Evolutionary conservation across 2,888 invertebrate genomes (phyloP), one percentile per base, ranked within the genome.

Genomic region (Brenthis hecate): DNA sequence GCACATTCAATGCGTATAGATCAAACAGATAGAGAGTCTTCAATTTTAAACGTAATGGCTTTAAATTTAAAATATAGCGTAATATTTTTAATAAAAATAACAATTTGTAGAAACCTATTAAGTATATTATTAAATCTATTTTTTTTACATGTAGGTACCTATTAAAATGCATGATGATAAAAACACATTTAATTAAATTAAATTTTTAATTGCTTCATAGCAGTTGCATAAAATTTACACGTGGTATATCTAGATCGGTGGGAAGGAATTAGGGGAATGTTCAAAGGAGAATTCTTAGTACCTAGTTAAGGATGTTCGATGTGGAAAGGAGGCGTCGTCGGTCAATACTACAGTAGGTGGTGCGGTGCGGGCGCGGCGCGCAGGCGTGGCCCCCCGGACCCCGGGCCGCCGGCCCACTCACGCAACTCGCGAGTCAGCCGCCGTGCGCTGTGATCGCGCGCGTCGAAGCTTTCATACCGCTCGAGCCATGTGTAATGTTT

Each of bases 311-410:
- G 91, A 92, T 88, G 89, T 91, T 89, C 89, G 88, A 86, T 86
- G 89, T 91, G 87, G 88, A 87, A 89, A 90, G 89, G 89, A 91
- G 92, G 91, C 91, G 91, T 89, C 88, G 89, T 91, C 90, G 92
- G 92, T 92, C 92, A 91, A 92, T 92, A 92, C 91, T 88, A 19
- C 19, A 19, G 88, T 85, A 89, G 91, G 89, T 91, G 88, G 91
- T 83, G 90, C 88, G 86, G 90, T 77, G 89, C 85, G 88, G 85
- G 90, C 87, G 88, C 87, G 87, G 90, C 87, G 90, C 87, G 88
- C 85, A 83, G 82, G 84, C 85, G 83, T 76, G 76, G 73, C 75
- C 76, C 73, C 73, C 69, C 61, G 58, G 69, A 68, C 75, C 72
- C 75, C 76, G 80, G 77, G 78, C 82, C 81, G 78, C 81, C 85